Base-by-base conservation (phyloP, 1,140 invertebrate species). In the Vanessa atalanta region DNA sequence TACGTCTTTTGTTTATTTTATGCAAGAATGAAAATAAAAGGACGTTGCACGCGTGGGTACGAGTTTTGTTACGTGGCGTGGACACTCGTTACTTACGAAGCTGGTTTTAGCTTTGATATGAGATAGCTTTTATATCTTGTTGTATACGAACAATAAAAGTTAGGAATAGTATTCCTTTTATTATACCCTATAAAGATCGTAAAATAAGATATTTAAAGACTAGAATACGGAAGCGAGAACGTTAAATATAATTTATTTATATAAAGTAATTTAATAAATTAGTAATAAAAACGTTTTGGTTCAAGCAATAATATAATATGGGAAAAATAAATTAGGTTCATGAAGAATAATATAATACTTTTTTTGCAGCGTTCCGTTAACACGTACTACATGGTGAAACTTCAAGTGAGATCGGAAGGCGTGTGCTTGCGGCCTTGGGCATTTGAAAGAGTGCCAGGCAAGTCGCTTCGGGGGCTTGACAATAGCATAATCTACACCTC, bases 351-450 rank as follows among this genome's bases (percentile, higher is more conserved):
- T 2, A 48, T 51, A 15, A 9, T 47, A 37, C 53, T 20, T 48
- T 61, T 67, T 57, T 83, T 77, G 37, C 95, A 96, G 91, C 94
- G 97, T 23, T 96, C 97, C 4, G 97, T 96, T 80, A 98, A 97
- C 89, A 97, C 97, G 93, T 99, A 98, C 90, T 99, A 98, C 94
- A 98, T 99, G 97, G 97, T 97, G 80, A 99, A 99, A 93, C 93
- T 98, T 80, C 96, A 98, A 93, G 95, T 99, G 78, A 93, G 97
- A 93, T 97, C 97, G 79, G 97, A 98, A 83, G 98, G 97, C 86
- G 96, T 98, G 11, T 99, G 98, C 83, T 94, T 97, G 79, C 94
- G 98, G 74, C 97, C 97, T 2, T 98, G 98, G 98, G 95, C 97
- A 15, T 98, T 99, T 89, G 98, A 99, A 89, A 94, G 97, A 64